Base-by-base conservation (phyloP, 2,797 vertebrate genomes). In the Alectoris magna region DNA sequence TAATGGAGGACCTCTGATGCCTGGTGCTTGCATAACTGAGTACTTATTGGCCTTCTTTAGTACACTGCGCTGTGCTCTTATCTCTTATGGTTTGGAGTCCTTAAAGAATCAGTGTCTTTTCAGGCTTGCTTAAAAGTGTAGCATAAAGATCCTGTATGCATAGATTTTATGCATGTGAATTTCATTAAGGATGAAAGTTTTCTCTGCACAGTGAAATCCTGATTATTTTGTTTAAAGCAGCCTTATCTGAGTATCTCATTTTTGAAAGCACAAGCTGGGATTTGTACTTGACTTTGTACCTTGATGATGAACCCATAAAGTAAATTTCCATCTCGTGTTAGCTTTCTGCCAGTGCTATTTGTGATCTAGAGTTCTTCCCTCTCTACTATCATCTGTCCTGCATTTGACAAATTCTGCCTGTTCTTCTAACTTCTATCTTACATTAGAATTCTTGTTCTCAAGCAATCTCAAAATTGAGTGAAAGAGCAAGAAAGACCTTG, bases 131-230 rank as follows among this genome's bases (percentile, higher is more conserved):
- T 1, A 73, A 44, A 41, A 39, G 6, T 51, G 66, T n/a, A 34
- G 21, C 0, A 1, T 19, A 31, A 76, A 36, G 49, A 59, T 41
- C 41, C 26, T 51, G 14, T 64, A 23, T 0, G 1, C 3, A 10
- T 60, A 17, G 22, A 6, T 69, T 86, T 83, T 24, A 9, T 29
- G 18, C 60, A 6, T 0, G 1, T 74, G 55, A 49, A 72, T 74
- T 80, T 72, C 5, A 46, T 27, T 41, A 58, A 58, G 55, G 41
- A 18, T 46, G 6, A 13, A 59, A 29, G 10, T 76, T 81, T 88
- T 60, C 48, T 80, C 12, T 73, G 21, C 12, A 7, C 46, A 12
- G 38, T 43, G 18, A 73, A 82, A 53, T 81, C 14, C 23, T 48
- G 6, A 15, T 79, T 66, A 5, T 63, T 72, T 76, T 79, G 22